Conservation (phyloP, 92 coral and sea anemone genomes). For the Umimayanthus chanpuru region DNA sequence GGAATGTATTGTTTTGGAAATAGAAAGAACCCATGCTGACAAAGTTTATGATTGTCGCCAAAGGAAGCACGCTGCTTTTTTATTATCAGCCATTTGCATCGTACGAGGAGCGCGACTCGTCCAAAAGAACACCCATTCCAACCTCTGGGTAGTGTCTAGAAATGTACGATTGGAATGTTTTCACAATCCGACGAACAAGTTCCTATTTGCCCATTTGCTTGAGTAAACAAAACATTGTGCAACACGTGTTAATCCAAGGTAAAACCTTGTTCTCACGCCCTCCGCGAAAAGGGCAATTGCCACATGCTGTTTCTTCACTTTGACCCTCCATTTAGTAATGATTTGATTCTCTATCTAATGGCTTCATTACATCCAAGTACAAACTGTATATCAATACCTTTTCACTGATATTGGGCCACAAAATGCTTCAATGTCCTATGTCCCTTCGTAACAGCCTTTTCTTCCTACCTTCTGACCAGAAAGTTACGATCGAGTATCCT, state of each 20-base stretch:
- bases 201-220: slow-evolving; percentile 7
- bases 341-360: neutral
- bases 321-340: neutral
- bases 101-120: neutral
- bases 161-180: neutral
- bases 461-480: neutral
- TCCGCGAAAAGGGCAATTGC: slow-evolving; percentile 11
- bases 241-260: slow-evolving; percentile 17
- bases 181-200: neutral
- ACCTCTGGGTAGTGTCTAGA: neutral
- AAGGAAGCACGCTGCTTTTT: neutral
- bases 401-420: neutral
- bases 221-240: slow-evolving; percentile 8
- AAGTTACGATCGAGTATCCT: neutral
- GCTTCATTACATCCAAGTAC: neutral
- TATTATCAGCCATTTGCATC: neutral
- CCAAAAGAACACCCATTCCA: neutral
- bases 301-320: slow-evolving; percentile 19
- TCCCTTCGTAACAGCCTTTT: neutral
- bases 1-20: slow-evolving; percentile 2
- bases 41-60: neutral
- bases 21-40: neutral
- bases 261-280: slow-evolving; percentile 36
- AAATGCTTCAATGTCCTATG: neutral
- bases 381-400: neutral